Conservation (phyloP, 2,113 vertebrate species). For the Sterna hirundo region DNA sequence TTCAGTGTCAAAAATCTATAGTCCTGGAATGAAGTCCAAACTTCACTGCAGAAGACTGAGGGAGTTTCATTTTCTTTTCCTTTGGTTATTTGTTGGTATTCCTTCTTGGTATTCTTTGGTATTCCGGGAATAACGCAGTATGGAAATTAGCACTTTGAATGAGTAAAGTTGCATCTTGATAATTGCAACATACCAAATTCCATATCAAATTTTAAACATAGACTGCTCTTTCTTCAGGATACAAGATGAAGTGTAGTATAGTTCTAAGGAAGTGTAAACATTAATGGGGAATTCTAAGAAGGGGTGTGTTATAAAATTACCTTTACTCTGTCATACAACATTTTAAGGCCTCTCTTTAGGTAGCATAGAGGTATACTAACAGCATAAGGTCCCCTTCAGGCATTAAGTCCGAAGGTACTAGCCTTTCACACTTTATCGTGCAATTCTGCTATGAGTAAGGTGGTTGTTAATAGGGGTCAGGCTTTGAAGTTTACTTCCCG, state of each 20-base stretch:
- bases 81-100: background rate
- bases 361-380: background rate
- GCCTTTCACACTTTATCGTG: background rate
- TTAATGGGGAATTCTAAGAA: background rate
- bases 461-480: background rate
- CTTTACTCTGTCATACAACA: fast-evolving
- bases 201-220: background rate
- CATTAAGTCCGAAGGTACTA: background rate
- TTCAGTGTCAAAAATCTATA: background rate
- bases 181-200: background rate
- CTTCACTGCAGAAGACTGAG: background rate
- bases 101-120: no score
- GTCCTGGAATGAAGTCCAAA: background rate
- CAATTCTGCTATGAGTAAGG: background rate
- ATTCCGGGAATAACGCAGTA: background rate
- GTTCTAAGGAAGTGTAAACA: background rate
- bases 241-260: background rate
- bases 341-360: background rate
- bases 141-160: background rate
- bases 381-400: background rate
- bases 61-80: background rate
- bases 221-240: background rate
- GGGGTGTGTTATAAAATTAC: background rate
- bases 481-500: background rate
- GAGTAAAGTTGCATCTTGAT: background rate